Conservation (phyloP, 2,113 vertebrate genomes). For the Macrotis lagotis region DNA sequence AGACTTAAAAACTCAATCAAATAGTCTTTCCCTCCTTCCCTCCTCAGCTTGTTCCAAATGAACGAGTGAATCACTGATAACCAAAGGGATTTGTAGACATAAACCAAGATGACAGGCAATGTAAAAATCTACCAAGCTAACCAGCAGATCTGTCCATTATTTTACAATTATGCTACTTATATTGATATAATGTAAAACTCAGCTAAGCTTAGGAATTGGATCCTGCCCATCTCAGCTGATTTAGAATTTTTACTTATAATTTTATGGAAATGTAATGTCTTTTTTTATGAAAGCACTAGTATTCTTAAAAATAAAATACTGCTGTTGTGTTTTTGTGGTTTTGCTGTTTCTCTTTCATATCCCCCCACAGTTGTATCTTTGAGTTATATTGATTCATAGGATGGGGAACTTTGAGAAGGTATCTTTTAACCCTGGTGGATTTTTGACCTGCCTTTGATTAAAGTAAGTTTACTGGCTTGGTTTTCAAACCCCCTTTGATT, state of each 20-base stretch:
- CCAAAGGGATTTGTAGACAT: not conserved
- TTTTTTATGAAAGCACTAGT: constrained; percentile 4
- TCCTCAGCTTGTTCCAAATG: not conserved
- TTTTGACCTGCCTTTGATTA: constrained; percentile 80
- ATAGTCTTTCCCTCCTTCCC: not conserved
- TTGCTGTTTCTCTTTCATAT: not conserved
- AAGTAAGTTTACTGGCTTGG: constrained; percentile 75
- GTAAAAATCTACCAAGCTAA: not conserved
- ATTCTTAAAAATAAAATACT: not conserved
- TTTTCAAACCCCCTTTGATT: constrained; percentile 77
- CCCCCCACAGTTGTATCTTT: not conserved
- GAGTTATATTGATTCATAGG: not conserved
- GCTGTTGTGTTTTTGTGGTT: not conserved
- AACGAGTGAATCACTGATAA: not conserved
- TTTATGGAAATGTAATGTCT: not conserved
- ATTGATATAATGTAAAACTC: not conserved
- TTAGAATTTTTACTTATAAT: not conserved
- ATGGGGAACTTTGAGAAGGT: constrained; percentile 68
- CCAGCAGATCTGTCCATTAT: not conserved
- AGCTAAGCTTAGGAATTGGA: not conserved
- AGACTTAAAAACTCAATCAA: not conserved
- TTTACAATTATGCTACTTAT: not conserved
- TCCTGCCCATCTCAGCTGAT: not conserved
- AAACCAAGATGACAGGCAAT: not conserved
- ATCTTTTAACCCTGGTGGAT: constrained; percentile 75